phyloP scores from a whole-genome alignment of 2,113 vertebrate genomes.

The Enhydra lutris region DNA sequence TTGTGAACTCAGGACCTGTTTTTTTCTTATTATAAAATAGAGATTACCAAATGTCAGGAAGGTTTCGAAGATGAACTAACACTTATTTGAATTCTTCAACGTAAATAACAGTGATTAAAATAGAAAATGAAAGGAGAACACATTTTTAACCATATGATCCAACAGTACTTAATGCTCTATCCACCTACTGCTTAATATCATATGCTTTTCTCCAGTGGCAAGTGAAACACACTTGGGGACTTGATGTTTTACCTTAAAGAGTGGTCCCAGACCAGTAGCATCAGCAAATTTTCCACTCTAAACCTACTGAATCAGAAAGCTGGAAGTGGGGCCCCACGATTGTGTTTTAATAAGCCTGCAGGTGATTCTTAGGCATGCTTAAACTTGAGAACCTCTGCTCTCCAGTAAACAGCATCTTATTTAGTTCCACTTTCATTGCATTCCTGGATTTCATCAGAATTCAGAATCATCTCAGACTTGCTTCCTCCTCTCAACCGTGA shows the following conservation, averaged over 20 bases:
- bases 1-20: not conserved
- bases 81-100: not conserved
- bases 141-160: not conserved
- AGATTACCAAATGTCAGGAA: not conserved
- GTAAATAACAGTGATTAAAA: conserved; percentile 25
- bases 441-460: conserved; percentile 47
- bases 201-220: not conserved
- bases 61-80: not conserved
- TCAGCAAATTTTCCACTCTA: not conserved
- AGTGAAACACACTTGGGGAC: not conserved
- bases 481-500: not conserved
- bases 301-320: not conserved
- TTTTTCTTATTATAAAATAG: not conserved
- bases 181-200: not conserved
- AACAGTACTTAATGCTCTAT: not conserved
- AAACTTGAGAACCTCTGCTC: not conserved
- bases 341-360: conserved; percentile 36
- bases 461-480: conserved; percentile 25
- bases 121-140: conserved; percentile 3
- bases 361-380: not conserved
- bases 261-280: not conserved
- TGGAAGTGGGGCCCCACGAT: not conserved
- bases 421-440: not conserved
- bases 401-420: not conserved
- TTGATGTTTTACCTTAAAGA: not conserved